A percentile compares a stretch with the other conserved stretches of the same genome.
Conservation (phyloP, 2,797 vertebrate genomes). For the Pipistrellus kuhlii region DNA sequence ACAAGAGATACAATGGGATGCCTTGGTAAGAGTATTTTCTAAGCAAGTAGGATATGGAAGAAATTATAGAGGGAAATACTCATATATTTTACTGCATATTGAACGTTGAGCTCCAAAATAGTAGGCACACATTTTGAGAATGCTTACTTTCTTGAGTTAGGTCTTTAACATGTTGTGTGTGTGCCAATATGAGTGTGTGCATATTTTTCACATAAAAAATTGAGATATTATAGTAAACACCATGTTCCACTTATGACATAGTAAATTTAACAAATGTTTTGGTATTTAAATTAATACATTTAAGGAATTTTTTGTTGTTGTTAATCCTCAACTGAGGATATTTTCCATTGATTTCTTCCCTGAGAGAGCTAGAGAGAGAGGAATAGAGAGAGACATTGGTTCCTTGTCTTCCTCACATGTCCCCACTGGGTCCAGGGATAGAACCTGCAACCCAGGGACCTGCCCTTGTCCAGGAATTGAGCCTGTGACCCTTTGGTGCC, state of each 20-base stretch:
- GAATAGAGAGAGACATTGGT: too few relatives aligned
- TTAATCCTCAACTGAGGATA: too few relatives aligned
- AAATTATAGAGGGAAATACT: neutral
- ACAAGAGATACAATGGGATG: neutral
- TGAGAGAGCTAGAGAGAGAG: too few relatives aligned
- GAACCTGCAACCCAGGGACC: too few relatives aligned
- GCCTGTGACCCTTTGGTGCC: too few relatives aligned
- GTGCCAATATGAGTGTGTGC: neutral
- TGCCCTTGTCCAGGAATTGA: too few relatives aligned
- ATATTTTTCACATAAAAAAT: neutral
- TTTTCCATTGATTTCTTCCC: too few relatives aligned
- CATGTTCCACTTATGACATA: neutral
- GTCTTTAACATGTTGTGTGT: neutral
- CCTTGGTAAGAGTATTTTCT: neutral
- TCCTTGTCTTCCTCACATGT: too few relatives aligned
- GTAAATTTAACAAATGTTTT: constrained; percentile 42
- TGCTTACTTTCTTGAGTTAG: neutral
- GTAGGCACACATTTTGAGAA: neutral
- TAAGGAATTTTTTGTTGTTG: neutral
- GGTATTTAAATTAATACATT: neutral
- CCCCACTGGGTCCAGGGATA: too few relatives aligned
- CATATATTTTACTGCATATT: constrained; percentile 1
- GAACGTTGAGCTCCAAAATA: neutral
- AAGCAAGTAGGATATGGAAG: neutral
- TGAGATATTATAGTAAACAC: neutral